Conservation (phyloP, 2,113 vertebrate species). For the Tyrannus savana region DNA sequence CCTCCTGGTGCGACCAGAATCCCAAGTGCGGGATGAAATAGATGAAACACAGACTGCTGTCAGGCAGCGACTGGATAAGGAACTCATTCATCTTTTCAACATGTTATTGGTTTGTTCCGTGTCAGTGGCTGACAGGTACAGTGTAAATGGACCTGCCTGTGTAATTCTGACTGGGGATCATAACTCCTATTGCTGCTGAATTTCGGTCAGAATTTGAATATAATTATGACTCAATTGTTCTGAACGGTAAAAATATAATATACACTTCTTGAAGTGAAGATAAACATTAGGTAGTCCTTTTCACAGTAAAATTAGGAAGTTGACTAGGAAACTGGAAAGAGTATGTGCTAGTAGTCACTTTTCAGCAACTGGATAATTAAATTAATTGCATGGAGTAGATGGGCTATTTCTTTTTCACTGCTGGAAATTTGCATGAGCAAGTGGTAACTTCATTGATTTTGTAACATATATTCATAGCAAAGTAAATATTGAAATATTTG, state of each 20-base stretch:
- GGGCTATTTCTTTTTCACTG: background rate
- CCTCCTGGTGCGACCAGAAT: constrained; percentile 82
- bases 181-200: background rate
- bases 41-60: constrained; percentile 79
- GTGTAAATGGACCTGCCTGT: background rate
- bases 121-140: constrained; percentile 86
- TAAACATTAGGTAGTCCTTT: background rate
- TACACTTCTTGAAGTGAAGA: background rate
- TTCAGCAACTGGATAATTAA: background rate
- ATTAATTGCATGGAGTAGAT: background rate
- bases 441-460: background rate
- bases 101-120: constrained; percentile 77
- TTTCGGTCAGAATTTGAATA: background rate
- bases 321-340: background rate
- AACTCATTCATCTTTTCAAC: constrained; percentile 84
- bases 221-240: background rate
- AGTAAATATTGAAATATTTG: background rate
- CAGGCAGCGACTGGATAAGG: constrained; percentile 88
- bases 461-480: background rate
- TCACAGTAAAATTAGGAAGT: background rate
- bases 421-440: background rate
- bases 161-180: background rate
- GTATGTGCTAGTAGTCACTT: background rate
- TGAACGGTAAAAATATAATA: background rate
- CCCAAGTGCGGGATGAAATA: constrained; percentile 56